Percentiles rank a stretch among this genome's conserved stretches.
These are phyloP conservation scores for Etheostoma cragini DNA, from an alignment of 2,113 vertebrate genomes.

Conservation along the genomic window DNA sequence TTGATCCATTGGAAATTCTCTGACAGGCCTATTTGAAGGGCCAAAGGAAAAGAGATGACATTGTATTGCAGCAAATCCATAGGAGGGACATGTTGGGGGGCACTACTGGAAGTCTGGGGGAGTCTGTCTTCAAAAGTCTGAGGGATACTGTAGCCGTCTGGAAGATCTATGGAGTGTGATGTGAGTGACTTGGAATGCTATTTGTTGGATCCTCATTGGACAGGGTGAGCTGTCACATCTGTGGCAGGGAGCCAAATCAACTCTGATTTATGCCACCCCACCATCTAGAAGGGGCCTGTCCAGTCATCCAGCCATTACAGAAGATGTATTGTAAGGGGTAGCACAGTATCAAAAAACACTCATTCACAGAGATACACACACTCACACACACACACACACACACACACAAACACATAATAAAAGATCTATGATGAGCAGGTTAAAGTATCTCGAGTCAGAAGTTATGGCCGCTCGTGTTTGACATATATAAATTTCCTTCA, in stretches of 20 bases:
- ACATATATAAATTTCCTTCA: conserved; percentile 66
- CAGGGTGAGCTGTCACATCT: conserved; percentile 63
- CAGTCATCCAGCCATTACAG: conserved; percentile 60
- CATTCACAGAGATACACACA: conserved; percentile 43
- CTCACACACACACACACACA: conserved; percentile 15
- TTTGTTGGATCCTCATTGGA: conserved; percentile 65
- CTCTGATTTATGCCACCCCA: conserved; percentile 76
- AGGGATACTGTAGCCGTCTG: conserved; percentile 37
- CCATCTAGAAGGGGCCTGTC: conserved; percentile 47
- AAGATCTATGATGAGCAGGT: conserved; percentile 67
- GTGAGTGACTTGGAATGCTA: conserved; percentile 68
- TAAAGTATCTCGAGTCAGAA: conserved; percentile 66
- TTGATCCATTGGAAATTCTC: conserved; percentile 63
- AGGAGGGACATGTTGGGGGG: conserved; percentile 50
- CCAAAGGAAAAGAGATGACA: conserved; percentile 64
- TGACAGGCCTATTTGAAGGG: conserved; percentile 64
- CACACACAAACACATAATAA: conserved; percentile 39
- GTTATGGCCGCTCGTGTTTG: conserved; percentile 64
- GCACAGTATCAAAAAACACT: conserved; percentile 70
- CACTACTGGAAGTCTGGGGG: conserved; percentile 36
- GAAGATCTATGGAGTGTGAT: conserved; percentile 61
- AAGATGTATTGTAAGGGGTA: conserved; percentile 72
- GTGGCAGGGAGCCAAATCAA: conserved; percentile 76
- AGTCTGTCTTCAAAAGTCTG: conserved; percentile 48
- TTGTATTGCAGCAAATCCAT: conserved; percentile 61